Conservation (phyloP, 2,113 vertebrate species). For the Hypanus sabinus region DNA sequence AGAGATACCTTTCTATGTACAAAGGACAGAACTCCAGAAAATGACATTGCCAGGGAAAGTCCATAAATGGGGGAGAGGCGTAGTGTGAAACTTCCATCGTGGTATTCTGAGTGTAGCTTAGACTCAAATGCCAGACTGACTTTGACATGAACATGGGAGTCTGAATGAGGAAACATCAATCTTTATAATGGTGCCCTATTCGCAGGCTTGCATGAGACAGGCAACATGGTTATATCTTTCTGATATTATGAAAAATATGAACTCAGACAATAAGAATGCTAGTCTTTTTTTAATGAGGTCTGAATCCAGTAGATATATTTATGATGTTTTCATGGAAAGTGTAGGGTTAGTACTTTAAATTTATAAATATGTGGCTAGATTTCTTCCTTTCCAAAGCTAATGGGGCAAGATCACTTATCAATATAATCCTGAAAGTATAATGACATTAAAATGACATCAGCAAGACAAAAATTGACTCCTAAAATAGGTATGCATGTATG, state of each 20-base stretch:
- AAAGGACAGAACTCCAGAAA: conserved; percentile 7
- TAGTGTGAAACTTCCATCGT: neutral
- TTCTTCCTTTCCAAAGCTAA: neutral
- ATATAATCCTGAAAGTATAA: neutral
- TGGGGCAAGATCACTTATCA: neutral
- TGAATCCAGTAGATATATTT: neutral
- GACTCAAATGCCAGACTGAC: neutral
- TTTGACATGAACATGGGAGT: neutral
- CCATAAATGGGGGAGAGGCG: neutral
- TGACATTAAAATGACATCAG: neutral
- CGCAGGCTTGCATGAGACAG: neutral
- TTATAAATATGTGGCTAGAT: neutral
- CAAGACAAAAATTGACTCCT: neutral
- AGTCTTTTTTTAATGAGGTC: neutral
- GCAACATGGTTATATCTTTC: neutral
- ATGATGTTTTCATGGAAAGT: neutral
- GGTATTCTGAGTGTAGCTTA: neutral
- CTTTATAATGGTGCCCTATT: neutral
- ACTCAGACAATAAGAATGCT: neutral
- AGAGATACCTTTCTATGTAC: neutral
- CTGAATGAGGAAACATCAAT: neutral
- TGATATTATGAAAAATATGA: neutral
- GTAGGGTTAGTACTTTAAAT: neutral
- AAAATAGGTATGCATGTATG: neutral
- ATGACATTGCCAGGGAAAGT: neutral